Evolutionary conservation across 2,888 invertebrate genomes (phyloP), one percentile per base, ranked within the genome.

Genomic region (Catocala sponsa): DNA sequence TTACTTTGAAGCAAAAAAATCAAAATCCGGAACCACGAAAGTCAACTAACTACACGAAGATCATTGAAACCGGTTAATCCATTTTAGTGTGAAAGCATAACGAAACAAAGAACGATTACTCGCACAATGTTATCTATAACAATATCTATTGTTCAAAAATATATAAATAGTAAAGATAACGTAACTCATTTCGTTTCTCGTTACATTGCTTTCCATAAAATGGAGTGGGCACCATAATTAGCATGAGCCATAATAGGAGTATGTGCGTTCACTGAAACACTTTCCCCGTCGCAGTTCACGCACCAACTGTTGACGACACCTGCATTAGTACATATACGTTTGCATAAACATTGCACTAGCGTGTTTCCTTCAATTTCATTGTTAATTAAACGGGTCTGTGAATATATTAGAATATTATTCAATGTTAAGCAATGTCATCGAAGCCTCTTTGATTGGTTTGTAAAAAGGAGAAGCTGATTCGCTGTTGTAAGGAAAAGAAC

Each of bases 301-400:
- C 86, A 87, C 89, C 86, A 88, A 88, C 87, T 90, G 88, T 87
- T 89, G 81, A 76, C 55, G 74, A 86, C 84, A 85, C 86, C 88
- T 89, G 87, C 67, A 79, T 80, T 76, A 68, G 70, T 65, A 35
- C 52, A 55, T 55, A 44, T 38, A 9, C 51, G 52, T 46, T 66
- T 63, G 57, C 62, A 65, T 59, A 56, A 63, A 60, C 42, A 33
- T 69, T 63, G 56, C 59, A 63, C 47, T 65, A 56, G 15, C 44
- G 9, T 44, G 44, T 60, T 63, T 67, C 65, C 62, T 64, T 69
- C 53, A 46, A 47, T 60, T 68, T 65, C 52, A 74, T 69, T 58
- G 69, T 56, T 67, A 72, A 78, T 78, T 70, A 66, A 65, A 52
- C 60, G 25, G 59, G 51, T 58, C 52, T 65, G 25, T 70, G 63